These are phyloP conservation scores for Platysteira castanea DNA, from an alignment of 2,113 vertebrate species.

Conservation along the genomic window DNA sequence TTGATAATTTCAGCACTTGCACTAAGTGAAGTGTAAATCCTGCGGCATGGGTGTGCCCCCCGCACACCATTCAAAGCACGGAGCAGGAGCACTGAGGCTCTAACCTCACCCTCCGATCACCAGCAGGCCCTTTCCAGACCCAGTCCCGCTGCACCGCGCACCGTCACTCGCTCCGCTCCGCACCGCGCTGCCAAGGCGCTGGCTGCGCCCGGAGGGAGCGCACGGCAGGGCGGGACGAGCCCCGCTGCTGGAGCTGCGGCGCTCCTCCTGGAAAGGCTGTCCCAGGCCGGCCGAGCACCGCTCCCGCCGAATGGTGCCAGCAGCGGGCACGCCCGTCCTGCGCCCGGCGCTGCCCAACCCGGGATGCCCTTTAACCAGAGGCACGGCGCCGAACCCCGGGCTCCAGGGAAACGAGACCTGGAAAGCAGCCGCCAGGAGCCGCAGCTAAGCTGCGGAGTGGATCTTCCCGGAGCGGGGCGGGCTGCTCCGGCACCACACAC, in stretches of 20 bases:
- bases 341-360: not conserved
- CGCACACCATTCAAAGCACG: not conserved
- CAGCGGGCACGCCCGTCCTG: not conserved
- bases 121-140: no score
- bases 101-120: not conserved
- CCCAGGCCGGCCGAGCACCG: no score
- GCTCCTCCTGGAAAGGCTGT: not conserved
- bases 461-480: not conserved
- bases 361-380: not conserved
- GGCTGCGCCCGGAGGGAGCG: not conserved
- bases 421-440: not conserved
- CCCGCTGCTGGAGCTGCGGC: not conserved
- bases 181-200: not conserved
- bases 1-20: no score
- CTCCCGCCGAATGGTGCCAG: not conserved
- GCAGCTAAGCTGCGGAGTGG: not conserved
- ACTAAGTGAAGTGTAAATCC: accelerated
- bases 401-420: not conserved
- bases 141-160: no score
- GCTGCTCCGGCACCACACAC: not conserved
- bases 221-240: no score
- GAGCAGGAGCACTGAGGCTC: not conserved
- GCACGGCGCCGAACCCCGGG: not conserved
- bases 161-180: not conserved
- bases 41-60: not conserved